Evolutionary conservation across 2,888 invertebrate species (phyloP).

Genomic region (Stenoptilia bipunctidactyla): DNA sequence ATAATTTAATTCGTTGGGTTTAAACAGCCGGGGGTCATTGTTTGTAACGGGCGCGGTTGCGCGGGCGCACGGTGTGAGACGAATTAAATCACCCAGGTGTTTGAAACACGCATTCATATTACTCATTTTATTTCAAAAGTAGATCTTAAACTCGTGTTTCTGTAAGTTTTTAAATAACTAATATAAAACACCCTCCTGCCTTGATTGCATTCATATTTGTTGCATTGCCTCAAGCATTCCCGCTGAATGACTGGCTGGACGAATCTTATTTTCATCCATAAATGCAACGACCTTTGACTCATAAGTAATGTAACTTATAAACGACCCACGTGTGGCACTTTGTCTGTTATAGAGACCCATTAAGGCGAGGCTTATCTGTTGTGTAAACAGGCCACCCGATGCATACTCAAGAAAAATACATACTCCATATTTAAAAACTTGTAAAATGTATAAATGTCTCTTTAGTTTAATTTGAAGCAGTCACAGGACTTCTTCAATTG

Average conservation of each 20-base stretch:
- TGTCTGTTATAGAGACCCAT: background rate
- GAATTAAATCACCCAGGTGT: slow-evolving; percentile 42
- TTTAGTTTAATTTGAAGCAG: too few species aligned
- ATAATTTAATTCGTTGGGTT: slow-evolving; percentile 28
- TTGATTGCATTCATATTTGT: too few species aligned
- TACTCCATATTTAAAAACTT: too few species aligned
- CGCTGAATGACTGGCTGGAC: background rate
- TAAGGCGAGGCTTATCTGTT: background rate
- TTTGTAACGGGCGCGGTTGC: slow-evolving; percentile 47
- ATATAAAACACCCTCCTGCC: too few species aligned
- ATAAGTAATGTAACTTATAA: background rate
- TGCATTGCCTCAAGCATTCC: background rate
- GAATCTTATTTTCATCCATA: background rate
- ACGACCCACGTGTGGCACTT: background rate
- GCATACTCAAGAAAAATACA: too few species aligned
- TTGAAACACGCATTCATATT: background rate
- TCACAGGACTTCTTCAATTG: too few species aligned
- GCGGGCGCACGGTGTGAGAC: slow-evolving; percentile 40
- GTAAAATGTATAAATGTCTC: too few species aligned
- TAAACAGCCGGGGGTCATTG: slow-evolving; percentile 32
- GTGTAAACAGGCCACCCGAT: too few species aligned
- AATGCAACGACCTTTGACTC: slow-evolving; percentile 1
- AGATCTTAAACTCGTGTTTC: too few species aligned
- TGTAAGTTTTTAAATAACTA: too few species aligned
- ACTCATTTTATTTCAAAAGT: too few species aligned